Conservation (phyloP, 2,888 invertebrate genomes). For the Oxystoma pomonae region DNA sequence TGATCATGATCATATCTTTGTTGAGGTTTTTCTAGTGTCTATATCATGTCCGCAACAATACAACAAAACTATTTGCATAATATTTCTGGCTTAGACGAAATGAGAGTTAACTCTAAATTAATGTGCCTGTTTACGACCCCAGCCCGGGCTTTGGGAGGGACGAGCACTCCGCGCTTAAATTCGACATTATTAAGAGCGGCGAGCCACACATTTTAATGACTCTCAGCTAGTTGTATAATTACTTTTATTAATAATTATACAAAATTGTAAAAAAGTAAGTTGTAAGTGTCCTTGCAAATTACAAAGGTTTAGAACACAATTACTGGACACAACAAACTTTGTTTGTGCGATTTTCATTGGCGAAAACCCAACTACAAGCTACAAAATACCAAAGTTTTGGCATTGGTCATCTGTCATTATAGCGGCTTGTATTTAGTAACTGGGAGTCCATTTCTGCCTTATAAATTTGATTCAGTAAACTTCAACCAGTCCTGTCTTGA, state of each 20-base stretch:
- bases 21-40: too few relatives aligned
- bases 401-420: too few relatives aligned
- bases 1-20: too few relatives aligned
- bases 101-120: slow-evolving; percentile 9
- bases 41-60: background rate
- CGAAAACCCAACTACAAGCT: too few relatives aligned
- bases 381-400: too few relatives aligned
- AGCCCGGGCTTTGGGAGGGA: background rate
- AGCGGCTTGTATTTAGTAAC: too few relatives aligned
- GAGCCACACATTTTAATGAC: background rate
- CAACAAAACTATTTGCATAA: slow-evolving; percentile 13
- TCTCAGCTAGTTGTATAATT: background rate
- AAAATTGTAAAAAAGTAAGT: background rate
- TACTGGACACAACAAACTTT: background rate
- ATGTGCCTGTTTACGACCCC: slow-evolving; percentile 3
- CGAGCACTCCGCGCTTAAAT: background rate
- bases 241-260: background rate
- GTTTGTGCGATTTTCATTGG: background rate
- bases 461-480: too few relatives aligned
- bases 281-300: background rate
- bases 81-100: slow-evolving; percentile 13
- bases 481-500: too few relatives aligned
- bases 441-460: too few relatives aligned
- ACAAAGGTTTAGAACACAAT: background rate
- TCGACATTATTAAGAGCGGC: background rate